These are phyloP conservation scores for Mormyrops attenuatus DNA, from an alignment of 2,797 vertebrate species.

Conservation along the genomic window DNA sequence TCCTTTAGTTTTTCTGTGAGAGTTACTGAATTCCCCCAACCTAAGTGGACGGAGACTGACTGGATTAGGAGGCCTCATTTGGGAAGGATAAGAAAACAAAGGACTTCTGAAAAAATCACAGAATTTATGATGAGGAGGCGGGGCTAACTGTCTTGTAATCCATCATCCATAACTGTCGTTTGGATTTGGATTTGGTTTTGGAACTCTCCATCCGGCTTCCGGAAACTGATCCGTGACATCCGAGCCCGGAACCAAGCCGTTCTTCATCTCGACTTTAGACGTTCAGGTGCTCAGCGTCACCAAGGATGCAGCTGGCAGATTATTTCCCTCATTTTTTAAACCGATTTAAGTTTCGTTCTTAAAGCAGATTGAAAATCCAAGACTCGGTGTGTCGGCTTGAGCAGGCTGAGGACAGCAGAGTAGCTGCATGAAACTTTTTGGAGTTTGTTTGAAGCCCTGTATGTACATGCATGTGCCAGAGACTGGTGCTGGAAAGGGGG, in stretches of 20 bases:
- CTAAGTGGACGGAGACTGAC: background rate
- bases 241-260: constrained; percentile 25
- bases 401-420: background rate
- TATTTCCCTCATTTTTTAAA: constrained; percentile 29
- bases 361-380: constrained; percentile 21
- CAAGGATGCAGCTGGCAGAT: constrained; percentile 33
- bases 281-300: constrained; percentile 46
- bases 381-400: background rate
- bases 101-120: background rate
- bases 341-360: constrained; percentile 31
- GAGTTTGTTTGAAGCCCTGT: background rate
- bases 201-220: background rate
- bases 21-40: background rate
- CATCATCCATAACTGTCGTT: background rate
- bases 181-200: background rate
- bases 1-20: background rate
- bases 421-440: background rate
- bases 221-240: background rate
- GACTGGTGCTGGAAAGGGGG: background rate
- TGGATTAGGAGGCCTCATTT: background rate
- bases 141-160: background rate
- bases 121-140: background rate
- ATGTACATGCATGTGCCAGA: background rate
- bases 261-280: constrained; percentile 24
- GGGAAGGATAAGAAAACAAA: background rate